A percentile compares a stretch with the other conserved stretches of the same genome.
Evolutionary conservation across 1,140 invertebrate genomes (phyloP).

Genomic region (Bathynomus jamesi): DNA sequence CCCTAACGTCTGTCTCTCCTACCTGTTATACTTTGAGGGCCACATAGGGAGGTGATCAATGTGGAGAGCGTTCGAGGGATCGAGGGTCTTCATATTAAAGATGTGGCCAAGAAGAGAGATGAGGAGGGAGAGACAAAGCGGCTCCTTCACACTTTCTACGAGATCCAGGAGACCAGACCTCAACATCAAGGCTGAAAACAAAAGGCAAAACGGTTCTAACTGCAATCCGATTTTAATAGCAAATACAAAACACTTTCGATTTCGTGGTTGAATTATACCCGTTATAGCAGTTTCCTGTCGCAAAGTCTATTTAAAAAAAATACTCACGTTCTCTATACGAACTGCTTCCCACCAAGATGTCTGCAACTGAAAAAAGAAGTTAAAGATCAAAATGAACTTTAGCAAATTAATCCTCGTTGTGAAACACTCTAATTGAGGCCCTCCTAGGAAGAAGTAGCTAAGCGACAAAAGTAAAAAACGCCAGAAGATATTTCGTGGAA

Average conservation of each 20-base stretch:
- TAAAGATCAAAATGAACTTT: neutral
- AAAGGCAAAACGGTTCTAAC: neutral
- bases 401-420: no score
- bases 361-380: slow-evolving; percentile 18
- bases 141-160: slow-evolving; percentile 24
- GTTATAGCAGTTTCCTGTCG: no score
- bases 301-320: no score
- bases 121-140: slow-evolving; percentile 30
- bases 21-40: slow-evolving; percentile 5
- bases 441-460: no score
- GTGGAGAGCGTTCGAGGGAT: slow-evolving; percentile 25
- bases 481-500: no score
- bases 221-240: no score
- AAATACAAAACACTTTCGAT: no score
- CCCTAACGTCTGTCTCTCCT: no score
- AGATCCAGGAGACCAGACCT: slow-evolving; percentile 26
- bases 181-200: slow-evolving; percentile 21
- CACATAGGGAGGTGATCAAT: slow-evolving; percentile 29
- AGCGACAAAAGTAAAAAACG: no score
- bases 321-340: slow-evolving; percentile 17
- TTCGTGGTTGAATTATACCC: no score
- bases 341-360: slow-evolving; percentile 10
- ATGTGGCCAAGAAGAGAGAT: slow-evolving; percentile 32
- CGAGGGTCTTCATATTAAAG: slow-evolving; percentile 22
- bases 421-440: no score